A percentile compares a stretch with the other conserved stretches of the same genome.
These are phyloP conservation scores for Oncorhynchus gorbuscha DNA, from an alignment of 2,113 vertebrate species.

Conservation along the genomic window DNA sequence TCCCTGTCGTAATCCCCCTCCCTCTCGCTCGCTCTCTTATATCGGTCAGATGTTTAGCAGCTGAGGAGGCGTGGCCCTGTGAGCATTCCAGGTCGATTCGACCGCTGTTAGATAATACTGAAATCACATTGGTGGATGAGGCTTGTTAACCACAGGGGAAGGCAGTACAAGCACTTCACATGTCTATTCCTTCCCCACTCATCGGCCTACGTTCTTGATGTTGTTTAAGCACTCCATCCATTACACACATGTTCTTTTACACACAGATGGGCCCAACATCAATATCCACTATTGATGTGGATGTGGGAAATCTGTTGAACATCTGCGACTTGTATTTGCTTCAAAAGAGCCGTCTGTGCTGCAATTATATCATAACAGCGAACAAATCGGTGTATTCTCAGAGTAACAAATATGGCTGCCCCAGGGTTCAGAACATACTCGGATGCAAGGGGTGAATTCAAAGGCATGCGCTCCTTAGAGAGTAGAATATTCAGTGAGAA, in stretches of 20 bases:
- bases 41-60: background rate
- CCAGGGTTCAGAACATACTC: slow-evolving; percentile 13
- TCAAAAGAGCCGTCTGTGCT: slow-evolving; percentile 10
- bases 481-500: slow-evolving; percentile 6
- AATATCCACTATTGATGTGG: background rate
- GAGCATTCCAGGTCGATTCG: background rate
- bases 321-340: slow-evolving; percentile 15
- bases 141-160: background rate
- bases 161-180: background rate
- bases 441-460: slow-evolving; percentile 17
- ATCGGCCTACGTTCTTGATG: background rate
- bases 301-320: background rate
- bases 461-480: slow-evolving; percentile 18
- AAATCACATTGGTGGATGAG: background rate
- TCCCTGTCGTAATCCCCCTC: background rate
- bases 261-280: background rate
- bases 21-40: background rate
- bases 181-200: background rate
- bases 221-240: background rate
- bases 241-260: background rate
- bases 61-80: background rate
- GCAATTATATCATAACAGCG: too few species aligned
- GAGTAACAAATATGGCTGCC: slow-evolving; percentile 19
- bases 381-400: slow-evolving; percentile 17
- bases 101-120: background rate